Evolutionary conservation across 2,797 vertebrate species (phyloP), one percentile per base, ranked within the genome.

Genomic region (Rhinoraja longicauda): DNA sequence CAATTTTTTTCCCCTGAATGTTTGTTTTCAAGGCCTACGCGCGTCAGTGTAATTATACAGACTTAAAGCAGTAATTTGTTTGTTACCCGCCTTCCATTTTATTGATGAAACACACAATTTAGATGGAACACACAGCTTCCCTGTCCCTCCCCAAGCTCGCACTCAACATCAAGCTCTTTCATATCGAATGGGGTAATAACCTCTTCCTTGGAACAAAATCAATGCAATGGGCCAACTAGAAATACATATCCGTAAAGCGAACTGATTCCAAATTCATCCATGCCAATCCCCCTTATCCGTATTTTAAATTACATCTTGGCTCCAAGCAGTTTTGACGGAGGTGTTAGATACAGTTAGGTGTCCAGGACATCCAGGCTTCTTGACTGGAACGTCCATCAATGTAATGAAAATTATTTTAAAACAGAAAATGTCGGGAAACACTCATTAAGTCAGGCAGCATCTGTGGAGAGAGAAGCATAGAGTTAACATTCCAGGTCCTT

Each of bases 11-110:
- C n/a, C n/a, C 64, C 90, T 73, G 39, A 92, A 70, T 92, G 39
- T 10, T 57, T 73, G 90, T 45, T 92, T 92, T 75, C 70, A 88
- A 72, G 90, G 90, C 39, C 90, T 67, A 19, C 15, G 73, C 39
- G 17, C 24, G 6, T 75, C 72, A 45, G 62, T 53, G 90, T 70
- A 57, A 75, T 73, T 92, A 73, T 21, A 75, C 24, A 72, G 64
- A 67, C 19, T 21, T 72, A 72, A 72, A 72, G 70, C 70, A 72
- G 2, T 72, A 72, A 72, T 72, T 72, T 21, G 45, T 72, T 24
- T 21, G 19, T 67, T 67, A 88, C 84, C 90, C 36, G 24, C 90
- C 12, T 72, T 92, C 67, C 90, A 72, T 75, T 92, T 67, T 67
- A 29, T n/a, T 64, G 32, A 32, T 32, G 72, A 75, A 90, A 26